Base-by-base conservation (phyloP, 2,888 invertebrate genomes). In the Ernsta delagoae region DNA sequence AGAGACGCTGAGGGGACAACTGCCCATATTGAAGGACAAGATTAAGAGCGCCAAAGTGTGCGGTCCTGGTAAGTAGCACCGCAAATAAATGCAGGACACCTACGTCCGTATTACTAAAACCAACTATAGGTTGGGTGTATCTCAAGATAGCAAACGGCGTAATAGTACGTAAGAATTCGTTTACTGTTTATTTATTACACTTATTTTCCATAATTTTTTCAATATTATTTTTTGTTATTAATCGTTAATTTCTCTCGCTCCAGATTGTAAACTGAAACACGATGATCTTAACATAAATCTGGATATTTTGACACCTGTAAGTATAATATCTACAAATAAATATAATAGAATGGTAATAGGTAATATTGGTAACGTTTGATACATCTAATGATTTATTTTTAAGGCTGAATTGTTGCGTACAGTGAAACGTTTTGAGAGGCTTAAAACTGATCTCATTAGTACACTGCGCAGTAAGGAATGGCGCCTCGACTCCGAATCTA, bases 231-330 rank as follows among this genome's bases (percentile, higher is more conserved):
- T 39, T 39, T 39, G 36, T 1, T 45, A 11, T n/a, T 45, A 4
- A 45, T 5, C 9, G 9, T 45, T 1, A 45, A n/a, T n/a, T 48
- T 67, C 8, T 71, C 60, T 90, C 88, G 48, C 85, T 50, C 16
- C 16, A 94, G 94, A 94, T 80, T 94, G 94, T 75, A 92, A 88
- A 76, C 79, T 94, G 72, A 94, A 94, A 78, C 94, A 94, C 39
- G 93, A 94, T 53, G 94, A 93, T 75, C 84, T 94, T 9, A 94
- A 94, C 70, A 93, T 94, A 50, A 94, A 94, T 75, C 80, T 94
- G 80, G 93, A 94, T 74, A 83, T 93, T 66, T 79, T 94, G 66
- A 92, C 91, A 67, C 90, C 92, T 70, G 94, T 93, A 84, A 87
- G 87, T 78, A 45, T 31, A 24, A 1, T 24, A n/a, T n/a, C 24